Evolutionary conservation across 1,140 invertebrate species (phyloP), one percentile per base, ranked within the genome.

Genomic region (Aphelinus atriplicis): DNA sequence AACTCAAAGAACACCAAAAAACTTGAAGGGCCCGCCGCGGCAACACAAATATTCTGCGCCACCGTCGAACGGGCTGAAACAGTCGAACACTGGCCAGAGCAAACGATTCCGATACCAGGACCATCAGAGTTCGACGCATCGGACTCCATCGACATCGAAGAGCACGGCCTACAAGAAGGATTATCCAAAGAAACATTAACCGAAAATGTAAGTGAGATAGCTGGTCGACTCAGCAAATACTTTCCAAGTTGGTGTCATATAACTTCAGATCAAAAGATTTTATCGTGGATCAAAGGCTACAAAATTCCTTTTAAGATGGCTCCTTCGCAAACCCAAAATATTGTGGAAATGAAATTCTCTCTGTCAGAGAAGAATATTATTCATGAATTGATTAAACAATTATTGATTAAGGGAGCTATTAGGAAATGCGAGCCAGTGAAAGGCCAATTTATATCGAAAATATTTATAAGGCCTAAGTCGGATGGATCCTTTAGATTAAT

Each of bases 161-260:
- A 26, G 26, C 26, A 53, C 3, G 65, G 6, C 50, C n/a, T 55
- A 10, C 10, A 2, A 6, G 6, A 56, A 53, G 42, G 10, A 53
- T 3, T 10, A 42, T 7, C 7, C 48, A 26, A 55, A 42, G 46
- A 9, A 42, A 4, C 42, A 7, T 7, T 56, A 56, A 51, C 53
- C 2, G 9, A 6, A 2, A 7, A 65, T 57, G 75, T 76, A 76
- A 71, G 75, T 47, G 2, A 26, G 9, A n/a, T 71, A 46, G 63
- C 68, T 5, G 75, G 75, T 57, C 58, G 67, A 46, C 67, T 76
- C 53, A 60, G 60, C 7, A 9, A n/a, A 5, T 67, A 9, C 61
- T 66, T 46, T 53, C 56, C 7, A 60, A 47, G 60, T 55, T 72
- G 75, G 75, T 7, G 55, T 50, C 43, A 66, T 53, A 66, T 76